Percentiles rank a stretch among this genome's conserved stretches.
Evolutionary conservation across 2,888 invertebrate genomes (phyloP).

Genomic region (Xylocampa areola): DNA sequence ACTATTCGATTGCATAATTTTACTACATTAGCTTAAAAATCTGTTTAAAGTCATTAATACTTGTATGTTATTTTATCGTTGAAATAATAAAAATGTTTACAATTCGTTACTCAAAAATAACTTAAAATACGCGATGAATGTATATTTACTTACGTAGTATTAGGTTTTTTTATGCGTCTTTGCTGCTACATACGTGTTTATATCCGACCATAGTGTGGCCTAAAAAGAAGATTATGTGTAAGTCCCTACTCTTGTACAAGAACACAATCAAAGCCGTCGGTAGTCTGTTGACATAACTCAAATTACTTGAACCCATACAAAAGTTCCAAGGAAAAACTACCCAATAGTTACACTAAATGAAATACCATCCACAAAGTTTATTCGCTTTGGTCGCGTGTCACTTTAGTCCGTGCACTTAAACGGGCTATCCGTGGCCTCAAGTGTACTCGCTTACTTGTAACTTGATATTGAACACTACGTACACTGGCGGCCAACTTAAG

Average conservation of each 20-base stretch:
- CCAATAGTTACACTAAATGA: slow-evolving; percentile 38
- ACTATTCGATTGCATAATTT: slow-evolving; percentile 33
- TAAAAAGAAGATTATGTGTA: too few species aligned
- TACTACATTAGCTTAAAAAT: slow-evolving; percentile 14
- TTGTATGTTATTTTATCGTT: not conserved
- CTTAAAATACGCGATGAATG: too few species aligned
- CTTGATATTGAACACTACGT: slow-evolving; percentile 56
- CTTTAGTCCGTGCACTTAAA: slow-evolving; percentile 57
- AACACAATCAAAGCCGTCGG: too few species aligned
- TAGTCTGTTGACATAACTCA: not conserved
- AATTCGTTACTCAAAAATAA: not conserved
- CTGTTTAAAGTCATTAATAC: slow-evolving; percentile 21
- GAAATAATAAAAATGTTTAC: not conserved
- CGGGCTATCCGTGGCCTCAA: slow-evolving; percentile 53
- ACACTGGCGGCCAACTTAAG: slow-evolving; percentile 47
- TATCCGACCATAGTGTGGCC: too few species aligned
- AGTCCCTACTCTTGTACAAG: too few species aligned
- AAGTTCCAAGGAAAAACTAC: slow-evolving; percentile 16
- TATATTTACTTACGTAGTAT: too few species aligned
- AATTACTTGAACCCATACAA: slow-evolving; percentile 1
- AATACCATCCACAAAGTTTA: slow-evolving; percentile 49
- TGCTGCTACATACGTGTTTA: too few species aligned
- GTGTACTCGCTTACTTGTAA: slow-evolving; percentile 59
- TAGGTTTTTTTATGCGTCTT: too few species aligned
- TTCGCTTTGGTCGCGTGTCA: slow-evolving; percentile 49